A percentile compares a stretch with the other conserved stretches of the same genome.
These are phyloP conservation scores for Trypoxylon attenuatum DNA, from an alignment of 2,888 invertebrate species.

Conservation along the genomic window DNA sequence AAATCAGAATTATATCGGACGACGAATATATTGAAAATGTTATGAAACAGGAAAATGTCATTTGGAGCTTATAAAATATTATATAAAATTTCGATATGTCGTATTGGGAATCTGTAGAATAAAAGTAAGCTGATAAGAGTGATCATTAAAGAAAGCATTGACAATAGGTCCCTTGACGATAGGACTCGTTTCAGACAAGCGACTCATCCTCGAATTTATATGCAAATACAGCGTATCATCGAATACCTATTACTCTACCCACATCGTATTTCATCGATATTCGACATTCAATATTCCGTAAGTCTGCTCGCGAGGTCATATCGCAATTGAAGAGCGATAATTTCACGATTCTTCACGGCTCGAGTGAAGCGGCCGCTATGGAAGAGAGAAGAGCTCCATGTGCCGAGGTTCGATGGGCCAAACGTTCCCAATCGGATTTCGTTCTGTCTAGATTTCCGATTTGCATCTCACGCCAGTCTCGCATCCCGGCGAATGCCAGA, in stretches of 20 bases:
- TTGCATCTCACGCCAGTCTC: slow-evolving; percentile 7
- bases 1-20: too few relatives aligned
- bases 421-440: slow-evolving; percentile 30
- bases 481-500: slow-evolving; percentile 19
- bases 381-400: neutral
- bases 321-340: slow-evolving; percentile 16
- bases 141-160: neutral
- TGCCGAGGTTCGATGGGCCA: slow-evolving; percentile 2
- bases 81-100: too few relatives aligned
- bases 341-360: slow-evolving; percentile 23
- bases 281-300: neutral
- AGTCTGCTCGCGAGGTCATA: neutral
- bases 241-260: slow-evolving; percentile 6
- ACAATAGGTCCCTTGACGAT: too few relatives aligned
- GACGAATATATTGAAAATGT: too few relatives aligned
- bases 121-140: too few relatives aligned
- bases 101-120: too few relatives aligned
- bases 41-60: too few relatives aligned
- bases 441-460: slow-evolving; percentile 24
- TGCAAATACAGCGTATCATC: slow-evolving; percentile 6
- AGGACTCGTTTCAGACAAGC: too few relatives aligned
- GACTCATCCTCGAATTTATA: neutral
- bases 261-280: slow-evolving; percentile 10
- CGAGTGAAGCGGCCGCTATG: slow-evolving; percentile 11
- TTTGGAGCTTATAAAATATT: too few relatives aligned